Conservation (phyloP, 2,797 vertebrate species). For the Chloroceryle amazona region DNA sequence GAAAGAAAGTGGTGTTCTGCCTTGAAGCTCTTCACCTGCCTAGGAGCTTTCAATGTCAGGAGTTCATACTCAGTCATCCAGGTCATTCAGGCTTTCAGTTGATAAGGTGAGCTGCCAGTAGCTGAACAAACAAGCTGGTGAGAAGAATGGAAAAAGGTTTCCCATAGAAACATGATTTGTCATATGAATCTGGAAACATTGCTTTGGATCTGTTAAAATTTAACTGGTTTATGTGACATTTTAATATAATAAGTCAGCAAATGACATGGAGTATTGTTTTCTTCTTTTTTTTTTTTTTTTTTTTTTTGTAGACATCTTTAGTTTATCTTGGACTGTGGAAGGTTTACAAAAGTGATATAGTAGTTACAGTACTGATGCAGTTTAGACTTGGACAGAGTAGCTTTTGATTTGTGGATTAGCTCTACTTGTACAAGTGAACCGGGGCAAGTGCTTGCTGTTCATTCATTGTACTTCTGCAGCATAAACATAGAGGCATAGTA, state of each 20-base stretch:
- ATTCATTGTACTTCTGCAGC: background rate
- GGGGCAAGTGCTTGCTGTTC: background rate
- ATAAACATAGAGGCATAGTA: fast-evolving
- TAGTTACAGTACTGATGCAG: background rate
- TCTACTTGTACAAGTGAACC: background rate
- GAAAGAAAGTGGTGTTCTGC: background rate
- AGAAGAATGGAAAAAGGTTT: background rate
- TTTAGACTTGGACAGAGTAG: background rate
- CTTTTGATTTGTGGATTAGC: background rate
- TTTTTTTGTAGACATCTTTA: background rate
- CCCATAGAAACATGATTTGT: background rate
- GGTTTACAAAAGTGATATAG: background rate
- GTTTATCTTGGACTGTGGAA: background rate
- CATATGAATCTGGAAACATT: background rate
- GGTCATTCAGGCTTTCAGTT: background rate
- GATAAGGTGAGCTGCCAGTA: constrained; percentile 38
- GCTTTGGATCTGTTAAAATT: background rate
- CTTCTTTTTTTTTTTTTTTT: background rate
- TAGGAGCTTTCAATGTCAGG: background rate
- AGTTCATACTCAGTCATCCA: background rate
- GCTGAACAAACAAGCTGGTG: background rate
- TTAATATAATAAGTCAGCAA: background rate
- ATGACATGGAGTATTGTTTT: background rate
- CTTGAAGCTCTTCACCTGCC: background rate
- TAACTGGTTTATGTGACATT: background rate